Conservation (phyloP, 1,140 invertebrate species). For the Coptotermes formosanus region DNA sequence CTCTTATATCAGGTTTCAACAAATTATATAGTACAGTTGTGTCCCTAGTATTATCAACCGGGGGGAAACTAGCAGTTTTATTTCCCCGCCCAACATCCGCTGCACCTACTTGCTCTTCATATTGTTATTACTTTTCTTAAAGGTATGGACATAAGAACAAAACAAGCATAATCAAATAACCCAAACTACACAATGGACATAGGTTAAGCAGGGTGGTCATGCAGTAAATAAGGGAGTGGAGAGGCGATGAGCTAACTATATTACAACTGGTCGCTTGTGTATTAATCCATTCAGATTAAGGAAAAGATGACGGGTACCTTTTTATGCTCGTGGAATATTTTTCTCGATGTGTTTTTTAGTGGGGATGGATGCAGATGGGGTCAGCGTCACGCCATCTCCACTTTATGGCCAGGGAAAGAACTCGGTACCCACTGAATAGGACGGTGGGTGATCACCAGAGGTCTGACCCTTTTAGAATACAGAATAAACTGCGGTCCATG, state of each 20-base stretch:
- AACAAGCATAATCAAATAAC: constrained; percentile 14
- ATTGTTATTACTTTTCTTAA: background rate
- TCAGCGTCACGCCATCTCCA: no score
- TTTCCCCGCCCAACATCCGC: background rate
- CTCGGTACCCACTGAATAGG: no score
- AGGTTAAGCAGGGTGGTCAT: constrained; percentile 1
- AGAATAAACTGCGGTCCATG: no score
- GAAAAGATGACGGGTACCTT: background rate
- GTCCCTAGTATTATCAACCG: background rate
- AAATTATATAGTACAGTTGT: constrained; percentile 1
- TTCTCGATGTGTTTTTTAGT: no score
- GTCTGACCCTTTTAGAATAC: no score
- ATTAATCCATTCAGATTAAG: background rate
- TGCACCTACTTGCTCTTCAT: background rate
- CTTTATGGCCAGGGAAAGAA: no score
- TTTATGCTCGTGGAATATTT: no score
- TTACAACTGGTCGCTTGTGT: background rate
- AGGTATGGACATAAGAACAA: background rate
- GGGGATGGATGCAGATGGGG: no score
- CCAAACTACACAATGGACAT: background rate
- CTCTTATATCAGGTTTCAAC: constrained; percentile 12
- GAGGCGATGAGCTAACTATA: background rate
- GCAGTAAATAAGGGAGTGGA: background rate
- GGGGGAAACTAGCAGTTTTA: background rate
- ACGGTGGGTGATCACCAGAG: no score